These are phyloP conservation scores for Abrostola tripartita DNA, from an alignment of 2,888 invertebrate species.

Conservation along the genomic window DNA sequence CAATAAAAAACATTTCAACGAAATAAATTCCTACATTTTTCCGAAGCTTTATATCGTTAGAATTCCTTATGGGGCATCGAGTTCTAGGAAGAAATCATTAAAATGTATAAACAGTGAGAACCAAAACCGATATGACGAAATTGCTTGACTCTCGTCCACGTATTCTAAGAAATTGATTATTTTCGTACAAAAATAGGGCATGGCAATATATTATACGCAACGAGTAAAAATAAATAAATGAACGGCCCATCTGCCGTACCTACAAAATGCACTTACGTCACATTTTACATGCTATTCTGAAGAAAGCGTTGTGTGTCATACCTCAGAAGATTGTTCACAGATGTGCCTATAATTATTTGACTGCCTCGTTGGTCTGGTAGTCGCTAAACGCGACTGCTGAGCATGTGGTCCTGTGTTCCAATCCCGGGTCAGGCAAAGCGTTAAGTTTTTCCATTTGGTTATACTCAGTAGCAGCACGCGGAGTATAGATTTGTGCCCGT, in stretches of 20 bases:
- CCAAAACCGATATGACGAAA: constrained; percentile 37
- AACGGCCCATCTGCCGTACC: constrained; percentile 46
- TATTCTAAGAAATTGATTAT: constrained; percentile 58
- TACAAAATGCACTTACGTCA: constrained; percentile 50
- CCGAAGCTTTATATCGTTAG: too few species aligned
- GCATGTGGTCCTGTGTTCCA: too few species aligned
- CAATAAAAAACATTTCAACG: too few species aligned
- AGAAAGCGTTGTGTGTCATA: constrained; percentile 1
- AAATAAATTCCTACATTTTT: too few species aligned
- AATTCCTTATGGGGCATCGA: neutral
- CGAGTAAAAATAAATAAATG: constrained; percentile 57
- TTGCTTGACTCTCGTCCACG: constrained; percentile 29
- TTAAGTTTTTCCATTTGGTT: too few species aligned
- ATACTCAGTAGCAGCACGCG: too few species aligned
- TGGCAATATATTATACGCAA: constrained; percentile 42
- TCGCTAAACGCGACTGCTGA: too few species aligned
- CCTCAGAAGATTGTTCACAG: neutral
- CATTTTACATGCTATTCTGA: constrained; percentile 14
- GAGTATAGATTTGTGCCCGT: too few species aligned
- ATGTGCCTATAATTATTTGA: neutral
- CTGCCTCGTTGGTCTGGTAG: too few species aligned
- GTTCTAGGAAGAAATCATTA: constrained; percentile 18
- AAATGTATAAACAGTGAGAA: constrained; percentile 16
- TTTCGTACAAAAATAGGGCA: constrained; percentile 59
- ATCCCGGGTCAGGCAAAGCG: too few species aligned